Evolutionary conservation across 1,140 invertebrate species (phyloP).

Genomic region (honey bee (Apis mellifera)): Amel_HAv3.1 CM009943.2:2270001-2270500

Average conservation of each 20-base stretch:
- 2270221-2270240: conserved; percentile 19
- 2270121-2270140: no score
- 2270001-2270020: no score
- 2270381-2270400: conserved; percentile 66
- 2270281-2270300: conserved; percentile 59
- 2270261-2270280: conserved; percentile 63
- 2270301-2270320: conserved; percentile 48
- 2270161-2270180: no score
- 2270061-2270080: no score
- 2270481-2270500: conserved; percentile 66
- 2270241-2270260: conserved; percentile 56
- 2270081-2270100: no score
- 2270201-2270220: neutral
- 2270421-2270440: conserved; percentile 82
- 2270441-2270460: conserved; percentile 81
- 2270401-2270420: conserved; percentile 81
- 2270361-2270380: conserved; percentile 66
- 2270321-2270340: conserved; percentile 67
- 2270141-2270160: no score
- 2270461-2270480: conserved; percentile 81
- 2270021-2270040: no score
- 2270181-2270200: neutral
- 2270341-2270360: conserved; percentile 73
- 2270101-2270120: no score
- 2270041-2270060: no score